A percentile compares a stretch with the other conserved stretches of the same genome.
These are phyloP conservation scores for Ephialtes manifestator DNA, from an alignment of 2,888 invertebrate species.

Conservation along the genomic window DNA sequence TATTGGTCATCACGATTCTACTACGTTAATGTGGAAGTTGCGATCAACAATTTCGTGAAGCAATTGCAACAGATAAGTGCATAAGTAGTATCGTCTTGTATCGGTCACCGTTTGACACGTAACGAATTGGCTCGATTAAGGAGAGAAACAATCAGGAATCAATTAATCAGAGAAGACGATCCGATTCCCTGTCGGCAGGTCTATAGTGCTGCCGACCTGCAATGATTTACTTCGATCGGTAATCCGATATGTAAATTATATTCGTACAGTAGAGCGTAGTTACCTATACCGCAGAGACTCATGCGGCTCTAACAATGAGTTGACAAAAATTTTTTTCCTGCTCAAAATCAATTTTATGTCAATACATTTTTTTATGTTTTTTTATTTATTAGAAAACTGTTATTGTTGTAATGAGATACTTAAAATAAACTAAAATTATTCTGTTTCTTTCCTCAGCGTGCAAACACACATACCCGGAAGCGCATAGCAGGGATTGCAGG, in stretches of 20 bases:
- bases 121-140: constrained; percentile 71
- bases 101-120: constrained; percentile 54
- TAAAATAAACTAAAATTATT: neutral
- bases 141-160: constrained; percentile 75
- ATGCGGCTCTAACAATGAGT: constrained; percentile 54
- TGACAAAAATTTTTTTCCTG: neutral
- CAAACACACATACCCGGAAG: neutral
- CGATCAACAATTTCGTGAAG: neutral
- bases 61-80: neutral
- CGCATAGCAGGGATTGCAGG: constrained; percentile 13
- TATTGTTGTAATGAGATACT: neutral
- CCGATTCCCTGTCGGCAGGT: constrained; percentile 74
- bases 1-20: constrained; percentile 47
- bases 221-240: constrained; percentile 79
- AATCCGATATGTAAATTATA: constrained; percentile 80
- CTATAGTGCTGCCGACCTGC: constrained; percentile 73
- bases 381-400: neutral
- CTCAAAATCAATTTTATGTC: too few species aligned
- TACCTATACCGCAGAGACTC: constrained; percentile 71
- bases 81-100: constrained; percentile 36
- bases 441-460: neutral
- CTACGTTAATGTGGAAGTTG: constrained; percentile 3
- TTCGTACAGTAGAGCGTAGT: constrained; percentile 76
- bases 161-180: constrained; percentile 71
- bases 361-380: neutral